Conservation (phyloP, 2,113 vertebrate species). For the Stictonetta naevosa region DNA sequence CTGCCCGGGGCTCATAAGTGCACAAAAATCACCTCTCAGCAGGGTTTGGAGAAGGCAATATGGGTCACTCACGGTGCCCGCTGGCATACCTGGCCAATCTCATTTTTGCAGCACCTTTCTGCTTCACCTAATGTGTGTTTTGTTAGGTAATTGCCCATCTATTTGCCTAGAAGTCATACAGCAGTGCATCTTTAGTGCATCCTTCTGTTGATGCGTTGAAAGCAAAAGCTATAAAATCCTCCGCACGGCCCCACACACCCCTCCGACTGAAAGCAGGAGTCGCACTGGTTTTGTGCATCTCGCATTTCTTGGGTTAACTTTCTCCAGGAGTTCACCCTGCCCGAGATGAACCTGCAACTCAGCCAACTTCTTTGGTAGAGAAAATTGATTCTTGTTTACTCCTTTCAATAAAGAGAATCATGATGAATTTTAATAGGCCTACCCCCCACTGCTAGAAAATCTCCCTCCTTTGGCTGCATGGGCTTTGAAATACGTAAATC, state of each 20-base stretch:
- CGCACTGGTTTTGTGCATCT: constrained; percentile 11
- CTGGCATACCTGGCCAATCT: neutral
- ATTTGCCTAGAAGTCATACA: neutral
- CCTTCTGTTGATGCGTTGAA: constrained; percentile 31
- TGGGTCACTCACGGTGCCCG: neutral
- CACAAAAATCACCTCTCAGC: neutral
- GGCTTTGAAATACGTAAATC: constrained; percentile 71
- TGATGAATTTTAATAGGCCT: constrained; percentile 71
- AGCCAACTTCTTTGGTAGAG: constrained; percentile 48
- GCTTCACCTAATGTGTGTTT: constrained; percentile 21
- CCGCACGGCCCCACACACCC: neutral
- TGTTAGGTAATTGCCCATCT: neutral
- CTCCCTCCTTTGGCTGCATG: constrained; percentile 41
- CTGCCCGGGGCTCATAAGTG: neutral
- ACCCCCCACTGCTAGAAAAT: constrained; percentile 64
- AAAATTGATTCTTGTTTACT: constrained; percentile 74
- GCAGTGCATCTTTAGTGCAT: neutral
- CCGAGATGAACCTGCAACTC: constrained; percentile 45
- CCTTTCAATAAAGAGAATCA: constrained; percentile 55
- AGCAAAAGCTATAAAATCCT: constrained; percentile 42
- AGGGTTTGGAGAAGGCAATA: neutral
- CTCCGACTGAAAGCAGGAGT: neutral
- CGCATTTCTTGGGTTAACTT: constrained; percentile 26
- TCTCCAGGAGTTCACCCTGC: constrained; percentile 5
- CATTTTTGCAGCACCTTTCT: constrained; percentile 32